A percentile compares a stretch with the other conserved stretches of the same genome.
These are phyloP conservation scores for Aurelia aurita complex sp. Pacific DNA, from an alignment of 30 jellyfish, hydroid and myxozoan genomes.

Conservation along the genomic window DNA sequence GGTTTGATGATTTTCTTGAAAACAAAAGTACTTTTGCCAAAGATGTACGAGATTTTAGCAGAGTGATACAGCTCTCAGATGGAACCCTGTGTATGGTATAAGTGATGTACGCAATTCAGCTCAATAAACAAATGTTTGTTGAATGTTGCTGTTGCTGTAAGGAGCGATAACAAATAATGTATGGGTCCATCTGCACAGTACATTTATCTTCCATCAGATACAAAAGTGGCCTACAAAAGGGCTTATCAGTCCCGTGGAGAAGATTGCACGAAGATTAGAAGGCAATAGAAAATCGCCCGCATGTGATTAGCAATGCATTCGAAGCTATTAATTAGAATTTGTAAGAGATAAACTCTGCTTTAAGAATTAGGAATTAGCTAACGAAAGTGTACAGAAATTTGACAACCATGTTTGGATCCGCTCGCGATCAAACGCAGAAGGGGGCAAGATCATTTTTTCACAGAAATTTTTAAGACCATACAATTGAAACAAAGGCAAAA, in stretches of 20 bases:
- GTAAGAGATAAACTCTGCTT: constrained; percentile 55
- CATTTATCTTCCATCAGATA: too few relatives aligned
- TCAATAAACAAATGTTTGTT: too few relatives aligned
- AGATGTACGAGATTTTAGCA: not conserved
- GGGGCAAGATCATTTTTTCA: constrained; percentile 24
- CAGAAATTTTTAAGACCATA: too few relatives aligned
- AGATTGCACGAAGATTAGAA: constrained; percentile 46
- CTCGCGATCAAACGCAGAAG: constrained; percentile 24
- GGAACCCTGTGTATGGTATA: too few relatives aligned
- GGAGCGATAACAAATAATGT: too few relatives aligned
- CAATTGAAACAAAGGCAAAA: not conserved
- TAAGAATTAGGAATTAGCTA: constrained; percentile 7
- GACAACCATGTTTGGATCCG: constrained; percentile 13
- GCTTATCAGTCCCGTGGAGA: constrained; percentile 45
- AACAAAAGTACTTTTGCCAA: too few relatives aligned
- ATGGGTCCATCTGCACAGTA: too few relatives aligned
- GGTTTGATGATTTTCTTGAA: too few relatives aligned
- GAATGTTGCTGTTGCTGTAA: too few relatives aligned
- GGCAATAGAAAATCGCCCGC: constrained; percentile 67
- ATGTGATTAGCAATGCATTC: constrained; percentile 51
- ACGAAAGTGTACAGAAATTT: constrained; percentile 23
- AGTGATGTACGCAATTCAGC: too few relatives aligned
- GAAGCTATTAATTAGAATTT: constrained; percentile 57
- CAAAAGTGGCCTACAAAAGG: not conserved
- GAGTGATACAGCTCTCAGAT: not conserved